A percentile compares a stretch with the other conserved stretches of the same genome.
phyloP scores from a whole-genome alignment of 2,113 vertebrate species.

The Archilochus colubris region DNA sequence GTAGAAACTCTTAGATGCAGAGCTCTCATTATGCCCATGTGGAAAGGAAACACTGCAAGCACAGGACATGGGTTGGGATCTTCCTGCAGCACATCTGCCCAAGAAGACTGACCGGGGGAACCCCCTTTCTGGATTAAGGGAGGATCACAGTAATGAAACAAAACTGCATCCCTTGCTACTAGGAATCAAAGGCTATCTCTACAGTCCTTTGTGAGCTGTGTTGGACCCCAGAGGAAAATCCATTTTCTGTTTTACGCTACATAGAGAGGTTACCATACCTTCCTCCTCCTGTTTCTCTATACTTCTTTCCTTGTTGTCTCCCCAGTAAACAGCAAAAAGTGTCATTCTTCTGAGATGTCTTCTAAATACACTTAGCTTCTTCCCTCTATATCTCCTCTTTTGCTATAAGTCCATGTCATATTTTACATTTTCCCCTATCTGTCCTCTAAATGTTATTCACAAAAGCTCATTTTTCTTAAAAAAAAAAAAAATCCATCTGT shows the following conservation, averaged over 20 bases:
- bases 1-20: neutral
- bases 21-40: neutral
- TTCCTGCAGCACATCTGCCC: neutral
- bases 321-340: neutral
- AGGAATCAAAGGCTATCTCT: neutral
- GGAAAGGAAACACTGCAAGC: neutral
- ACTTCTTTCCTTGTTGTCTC: neutral
- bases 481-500: neutral
- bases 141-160: neutral
- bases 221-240: neutral
- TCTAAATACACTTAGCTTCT: neutral
- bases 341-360: neutral
- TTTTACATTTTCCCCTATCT: neutral
- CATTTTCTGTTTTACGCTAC: neutral
- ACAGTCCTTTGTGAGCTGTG: neutral
- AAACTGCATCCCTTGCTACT: neutral
- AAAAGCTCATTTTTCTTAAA: neutral
- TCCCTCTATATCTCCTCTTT: neutral
- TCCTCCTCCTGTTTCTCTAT: neutral
- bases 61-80: neutral
- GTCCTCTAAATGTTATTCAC: neutral
- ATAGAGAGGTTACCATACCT: neutral
- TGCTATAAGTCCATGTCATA: neutral
- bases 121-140: rapidly evolving
- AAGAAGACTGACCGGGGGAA: rapidly evolving